These are phyloP conservation scores for Geotrypetes seraphini DNA, from an alignment of 2,797 vertebrate genomes.

Conservation along the genomic window DNA sequence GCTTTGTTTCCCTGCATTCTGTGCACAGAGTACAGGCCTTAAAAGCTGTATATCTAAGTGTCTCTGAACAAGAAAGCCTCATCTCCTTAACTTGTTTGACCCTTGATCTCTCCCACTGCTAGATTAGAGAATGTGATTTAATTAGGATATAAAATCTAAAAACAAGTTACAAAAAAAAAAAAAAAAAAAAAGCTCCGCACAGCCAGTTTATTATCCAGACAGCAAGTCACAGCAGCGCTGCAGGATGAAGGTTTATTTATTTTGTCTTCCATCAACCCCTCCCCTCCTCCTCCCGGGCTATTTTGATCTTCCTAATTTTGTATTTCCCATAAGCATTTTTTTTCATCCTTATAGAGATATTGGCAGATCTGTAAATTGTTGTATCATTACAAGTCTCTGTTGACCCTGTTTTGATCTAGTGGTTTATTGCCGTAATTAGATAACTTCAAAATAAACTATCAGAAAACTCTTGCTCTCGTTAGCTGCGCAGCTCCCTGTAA, in stretches of 20 bases:
- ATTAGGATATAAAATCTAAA: slow-evolving; percentile 35
- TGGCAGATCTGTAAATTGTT: neutral
- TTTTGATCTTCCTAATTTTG: slow-evolving; percentile 20
- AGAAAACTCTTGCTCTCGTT: neutral
- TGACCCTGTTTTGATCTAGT: slow-evolving; percentile 2
- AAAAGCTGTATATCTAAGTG: slow-evolving; percentile 35
- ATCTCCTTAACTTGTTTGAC: slow-evolving; percentile 23
- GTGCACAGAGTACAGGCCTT: slow-evolving; percentile 22
- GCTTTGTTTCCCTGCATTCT: slow-evolving; percentile 9
- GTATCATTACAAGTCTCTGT: slow-evolving; percentile 1
- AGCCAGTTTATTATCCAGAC: slow-evolving; percentile 43
- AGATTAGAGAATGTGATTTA: slow-evolving; percentile 35
- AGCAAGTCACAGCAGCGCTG: slow-evolving; percentile 29
- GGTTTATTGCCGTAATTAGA: neutral
- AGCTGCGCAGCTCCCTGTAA: neutral
- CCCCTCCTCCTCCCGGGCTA: too few relatives aligned
- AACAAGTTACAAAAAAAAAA: slow-evolving; percentile 19
- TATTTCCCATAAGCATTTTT: slow-evolving; percentile 11
- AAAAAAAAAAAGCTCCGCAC: slow-evolving; percentile 20
- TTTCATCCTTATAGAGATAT: neutral
- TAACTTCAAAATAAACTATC: slow-evolving; percentile 2
- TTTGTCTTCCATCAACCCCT: slow-evolving; percentile 28
- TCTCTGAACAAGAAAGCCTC: slow-evolving; percentile 16
- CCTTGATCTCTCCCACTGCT: slow-evolving; percentile 15
- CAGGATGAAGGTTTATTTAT: slow-evolving; percentile 14